Evolutionary conservation across 2,113 vertebrate genomes (phyloP).

Genomic region (Mystacornis crossleyi): DNA sequence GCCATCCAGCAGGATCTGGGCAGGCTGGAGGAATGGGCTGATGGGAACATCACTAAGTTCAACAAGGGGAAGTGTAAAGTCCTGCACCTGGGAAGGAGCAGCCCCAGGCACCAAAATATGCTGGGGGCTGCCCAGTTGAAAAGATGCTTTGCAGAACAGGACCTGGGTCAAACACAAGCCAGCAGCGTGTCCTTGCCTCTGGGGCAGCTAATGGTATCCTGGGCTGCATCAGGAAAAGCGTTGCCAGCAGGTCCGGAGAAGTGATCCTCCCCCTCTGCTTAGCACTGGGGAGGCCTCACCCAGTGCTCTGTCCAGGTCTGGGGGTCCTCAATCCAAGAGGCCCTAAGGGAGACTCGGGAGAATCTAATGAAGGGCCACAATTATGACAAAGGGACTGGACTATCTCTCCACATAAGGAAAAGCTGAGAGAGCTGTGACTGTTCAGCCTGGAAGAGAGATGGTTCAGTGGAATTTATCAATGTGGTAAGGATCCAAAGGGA

Average conservation of each 20-base stretch:
- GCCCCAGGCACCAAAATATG: background rate
- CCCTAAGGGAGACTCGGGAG: background rate
- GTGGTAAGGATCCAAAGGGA: background rate
- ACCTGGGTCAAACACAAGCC: background rate
- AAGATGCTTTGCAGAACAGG: background rate
- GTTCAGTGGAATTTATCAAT: background rate
- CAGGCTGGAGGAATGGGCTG: background rate
- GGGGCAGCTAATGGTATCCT: background rate
- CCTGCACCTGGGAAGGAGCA: background rate
- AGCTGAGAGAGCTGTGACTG: background rate
- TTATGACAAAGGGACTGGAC: background rate
- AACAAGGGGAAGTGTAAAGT: background rate
- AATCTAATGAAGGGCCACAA: background rate
- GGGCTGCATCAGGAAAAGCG: background rate
- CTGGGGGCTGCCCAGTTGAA: background rate
- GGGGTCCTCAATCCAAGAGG: too few species aligned
- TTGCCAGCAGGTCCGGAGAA: background rate
- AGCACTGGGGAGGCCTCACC: background rate
- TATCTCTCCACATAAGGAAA: accelerated
- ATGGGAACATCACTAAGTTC: background rate
- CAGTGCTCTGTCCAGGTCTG: background rate
- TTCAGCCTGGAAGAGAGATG: background rate
- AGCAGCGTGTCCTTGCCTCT: background rate
- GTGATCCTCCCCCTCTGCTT: background rate
- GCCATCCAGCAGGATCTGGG: background rate